phyloP scores from a whole-genome alignment of 2,113 vertebrate species.

The Trematomus loennbergii region DNA sequence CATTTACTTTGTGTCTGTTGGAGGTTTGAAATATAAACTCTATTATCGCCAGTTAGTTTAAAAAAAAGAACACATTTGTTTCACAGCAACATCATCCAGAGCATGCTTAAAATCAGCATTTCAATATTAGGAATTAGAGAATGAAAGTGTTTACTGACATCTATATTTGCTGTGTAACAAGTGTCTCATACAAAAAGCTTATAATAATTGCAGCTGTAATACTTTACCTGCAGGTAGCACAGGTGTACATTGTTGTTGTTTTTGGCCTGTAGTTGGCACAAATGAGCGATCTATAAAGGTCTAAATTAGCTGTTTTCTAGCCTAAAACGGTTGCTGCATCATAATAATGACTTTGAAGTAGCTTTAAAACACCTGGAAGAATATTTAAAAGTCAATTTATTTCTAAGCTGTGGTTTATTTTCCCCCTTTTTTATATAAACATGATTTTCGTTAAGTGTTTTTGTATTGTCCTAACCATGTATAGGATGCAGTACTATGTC shows the following conservation, averaged over 20 bases:
- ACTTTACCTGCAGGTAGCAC: constrained; percentile 32
- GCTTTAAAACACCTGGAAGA: constrained; percentile 24
- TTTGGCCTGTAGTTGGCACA: constrained; percentile 14
- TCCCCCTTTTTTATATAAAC: constrained; percentile 67
- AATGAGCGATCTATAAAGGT: background rate
- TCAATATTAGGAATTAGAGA: background rate
- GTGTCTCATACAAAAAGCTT: background rate
- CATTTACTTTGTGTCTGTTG: too few relatives aligned
- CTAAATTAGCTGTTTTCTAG: constrained; percentile 13
- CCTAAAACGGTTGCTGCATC: constrained; percentile 14
- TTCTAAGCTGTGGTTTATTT: constrained; percentile 36
- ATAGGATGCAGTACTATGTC: constrained; percentile 62
- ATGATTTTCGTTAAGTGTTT: constrained; percentile 53
- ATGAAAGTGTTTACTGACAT: background rate
- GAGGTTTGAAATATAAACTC: too few relatives aligned
- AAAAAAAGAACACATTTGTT: too few relatives aligned
- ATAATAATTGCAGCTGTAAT: constrained; percentile 1
- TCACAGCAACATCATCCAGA: too few relatives aligned
- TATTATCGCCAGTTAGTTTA: too few relatives aligned
- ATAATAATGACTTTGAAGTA: constrained; percentile 31
- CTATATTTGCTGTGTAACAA: background rate
- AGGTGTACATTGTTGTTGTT: background rate
- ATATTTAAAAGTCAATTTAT: constrained; percentile 23
- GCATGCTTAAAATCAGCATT: background rate
- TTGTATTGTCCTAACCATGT: constrained; percentile 65